These are phyloP conservation scores for Melanotaenia boesemani DNA, from an alignment of 2,797 vertebrate genomes.

Conservation along the genomic window DNA sequence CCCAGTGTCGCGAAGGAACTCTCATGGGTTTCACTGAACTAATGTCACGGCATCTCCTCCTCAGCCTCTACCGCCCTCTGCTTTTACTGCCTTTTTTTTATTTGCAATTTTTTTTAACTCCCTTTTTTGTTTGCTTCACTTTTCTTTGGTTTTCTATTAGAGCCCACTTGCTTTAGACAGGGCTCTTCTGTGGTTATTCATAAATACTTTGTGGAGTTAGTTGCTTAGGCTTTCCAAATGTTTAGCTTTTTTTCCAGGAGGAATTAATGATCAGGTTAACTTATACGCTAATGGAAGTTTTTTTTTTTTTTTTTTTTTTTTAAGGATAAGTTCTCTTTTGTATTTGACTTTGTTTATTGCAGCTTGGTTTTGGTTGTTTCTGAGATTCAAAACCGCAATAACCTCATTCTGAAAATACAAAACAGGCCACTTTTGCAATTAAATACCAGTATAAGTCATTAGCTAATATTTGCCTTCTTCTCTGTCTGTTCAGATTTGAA, in stretches of 20 bases:
- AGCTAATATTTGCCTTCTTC: constrained; percentile 14
- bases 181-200: constrained; percentile 60
- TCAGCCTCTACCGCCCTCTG: constrained; percentile 6
- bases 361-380: background rate
- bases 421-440: constrained; percentile 20
- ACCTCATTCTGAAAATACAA: constrained; percentile 25
- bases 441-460: constrained; percentile 33
- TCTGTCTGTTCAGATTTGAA: constrained; percentile 32
- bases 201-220: constrained; percentile 45
- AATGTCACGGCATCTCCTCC: constrained; percentile 60
- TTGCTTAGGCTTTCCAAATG: constrained; percentile 34
- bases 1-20: constrained; percentile 47
- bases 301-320: constrained; percentile 28
- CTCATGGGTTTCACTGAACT: constrained; percentile 49
- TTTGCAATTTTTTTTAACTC: constrained; percentile 30
- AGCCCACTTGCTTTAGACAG: constrained; percentile 44
- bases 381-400: background rate
- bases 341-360: background rate
- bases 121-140: constrained; percentile 42
- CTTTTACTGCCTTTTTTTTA: constrained; percentile 22
- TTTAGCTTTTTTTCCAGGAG: constrained; percentile 24
- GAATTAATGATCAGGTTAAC: constrained; percentile 41
- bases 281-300: constrained; percentile 43
- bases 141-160: constrained; percentile 47
- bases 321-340: background rate